phyloP scores from a whole-genome alignment of 53 echinoderm and acorn worm species.

The Holothuria leucospilota region DNA sequence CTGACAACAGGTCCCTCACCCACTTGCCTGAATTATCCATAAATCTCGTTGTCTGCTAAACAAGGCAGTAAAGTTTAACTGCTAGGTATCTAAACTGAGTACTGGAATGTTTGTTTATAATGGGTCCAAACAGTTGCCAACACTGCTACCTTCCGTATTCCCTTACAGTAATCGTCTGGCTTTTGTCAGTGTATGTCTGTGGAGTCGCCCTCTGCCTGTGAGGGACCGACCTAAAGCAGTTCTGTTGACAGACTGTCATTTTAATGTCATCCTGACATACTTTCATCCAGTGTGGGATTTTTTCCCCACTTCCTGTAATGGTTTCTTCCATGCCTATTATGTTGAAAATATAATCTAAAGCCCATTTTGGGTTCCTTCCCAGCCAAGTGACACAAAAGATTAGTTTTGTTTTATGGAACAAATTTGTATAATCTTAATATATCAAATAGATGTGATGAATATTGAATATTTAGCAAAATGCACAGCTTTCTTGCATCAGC shows the following conservation, averaged over 20 bases:
- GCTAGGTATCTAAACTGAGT: conserved; percentile 21
- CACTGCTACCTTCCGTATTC: no score
- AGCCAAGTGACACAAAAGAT: no score
- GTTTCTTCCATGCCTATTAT: background rate
- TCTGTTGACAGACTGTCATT: conserved; percentile 21
- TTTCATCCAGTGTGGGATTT: background rate
- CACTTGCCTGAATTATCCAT: background rate
- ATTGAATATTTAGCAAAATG: no score
- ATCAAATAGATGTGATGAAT: no score
- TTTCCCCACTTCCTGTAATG: background rate
- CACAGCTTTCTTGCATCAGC: no score
- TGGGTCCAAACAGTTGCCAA: background rate
- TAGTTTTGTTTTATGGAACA: no score
- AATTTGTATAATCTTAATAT: no score
- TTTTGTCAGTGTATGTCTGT: no score
- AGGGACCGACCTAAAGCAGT: conserved; percentile 12
- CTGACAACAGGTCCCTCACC: conserved; percentile 40
- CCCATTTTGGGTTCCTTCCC: no score
- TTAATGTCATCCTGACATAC: conserved; percentile 24
- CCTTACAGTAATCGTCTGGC: no score
- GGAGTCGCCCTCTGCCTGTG: no score
- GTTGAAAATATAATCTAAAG: no score
- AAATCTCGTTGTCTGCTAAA: conserved; percentile 27
- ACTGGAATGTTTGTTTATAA: conserved; percentile 25
- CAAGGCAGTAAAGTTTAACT: conserved; percentile 35